Base-by-base conservation (phyloP, 2,888 invertebrate species). In the Neoitamus cyanurus region DNA sequence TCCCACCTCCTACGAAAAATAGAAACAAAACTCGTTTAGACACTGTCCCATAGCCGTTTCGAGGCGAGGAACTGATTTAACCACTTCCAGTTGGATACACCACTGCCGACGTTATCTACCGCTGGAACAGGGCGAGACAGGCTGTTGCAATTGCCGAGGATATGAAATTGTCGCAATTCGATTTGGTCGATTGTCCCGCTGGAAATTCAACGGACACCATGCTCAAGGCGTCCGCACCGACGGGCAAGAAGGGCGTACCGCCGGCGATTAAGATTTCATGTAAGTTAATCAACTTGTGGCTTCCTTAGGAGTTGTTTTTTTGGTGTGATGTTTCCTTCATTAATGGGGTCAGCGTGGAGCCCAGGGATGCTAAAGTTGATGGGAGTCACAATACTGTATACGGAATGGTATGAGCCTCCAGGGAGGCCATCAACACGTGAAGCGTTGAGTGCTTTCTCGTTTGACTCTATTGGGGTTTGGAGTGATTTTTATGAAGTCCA, bases 111-210 rank as follows among this genome's bases (percentile, higher is more conserved):
- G 94, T 96, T 85, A 91, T 95, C 87, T 96, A 96, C 91, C 92
- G 93, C 86, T 96, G 96, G 96, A 95, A 95, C 90, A 92, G 92
- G 85, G 93, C 93, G 75, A 92, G 95, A 58, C 94, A 95, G 87
- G 90, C 91, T 78, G 95, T 96, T 84, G 95, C 94, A 84, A 95
- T 95, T 87, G 95, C 96, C 3, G 94, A 95, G 88, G 96, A 96
- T 90, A 96, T 96, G 94, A 95, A 95, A 91, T 92, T 96, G 89
- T 96, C 96, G 70, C 96, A 96, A 92, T 97, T 96, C 91, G 96
- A 96, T 92, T 92, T 97, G 87, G 94, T 96, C 85, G 94, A 94
- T 86, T 94, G 94, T 87, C 95, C 95, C 37, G 94, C 94, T 36
- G 94, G 94, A 85, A 95, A 95, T 91, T 92, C 94, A 88, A 94